phyloP scores from a whole-genome alignment of 2,113 vertebrate genomes.

The Dunckerocampus dactyliophorus region DNA sequence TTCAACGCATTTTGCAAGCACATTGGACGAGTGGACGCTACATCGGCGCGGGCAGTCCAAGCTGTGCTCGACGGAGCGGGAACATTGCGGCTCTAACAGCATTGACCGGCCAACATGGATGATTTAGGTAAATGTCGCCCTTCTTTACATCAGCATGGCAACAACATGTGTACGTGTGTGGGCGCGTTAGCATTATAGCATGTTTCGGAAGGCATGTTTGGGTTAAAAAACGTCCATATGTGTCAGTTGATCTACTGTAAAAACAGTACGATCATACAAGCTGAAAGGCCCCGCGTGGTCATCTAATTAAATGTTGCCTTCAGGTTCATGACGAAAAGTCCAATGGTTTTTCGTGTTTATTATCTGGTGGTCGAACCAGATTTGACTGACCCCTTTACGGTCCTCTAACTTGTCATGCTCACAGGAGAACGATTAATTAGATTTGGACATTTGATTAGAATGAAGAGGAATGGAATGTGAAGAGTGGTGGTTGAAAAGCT shows the following conservation, averaged over 20 bases:
- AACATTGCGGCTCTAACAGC: constrained; percentile 42
- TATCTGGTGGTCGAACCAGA: neutral
- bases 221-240: neutral
- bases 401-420: neutral
- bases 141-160: constrained; percentile 26
- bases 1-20: constrained; percentile 34
- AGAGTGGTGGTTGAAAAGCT: neutral
- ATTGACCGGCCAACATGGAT: constrained; percentile 66
- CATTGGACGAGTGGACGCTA: constrained; percentile 7
- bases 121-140: constrained; percentile 65
- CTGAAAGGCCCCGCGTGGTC: constrained; percentile 24
- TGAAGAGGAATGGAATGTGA: neutral
- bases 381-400: neutral
- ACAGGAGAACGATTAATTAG: neutral
- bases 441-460: neutral
- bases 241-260: constrained; percentile 18
- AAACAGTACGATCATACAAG: constrained; percentile 2
- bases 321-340: neutral
- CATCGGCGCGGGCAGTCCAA: constrained; percentile 19
- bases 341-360: neutral
- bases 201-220: neutral
- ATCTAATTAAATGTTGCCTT: neutral
- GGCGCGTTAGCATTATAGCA: neutral
- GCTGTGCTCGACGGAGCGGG: constrained; percentile 31
- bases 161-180: neutral